Evolutionary conservation across 2,888 invertebrate species (phyloP), one percentile per base, ranked within the genome.

Genomic region (Scotopteryx bipunctaria): DNA sequence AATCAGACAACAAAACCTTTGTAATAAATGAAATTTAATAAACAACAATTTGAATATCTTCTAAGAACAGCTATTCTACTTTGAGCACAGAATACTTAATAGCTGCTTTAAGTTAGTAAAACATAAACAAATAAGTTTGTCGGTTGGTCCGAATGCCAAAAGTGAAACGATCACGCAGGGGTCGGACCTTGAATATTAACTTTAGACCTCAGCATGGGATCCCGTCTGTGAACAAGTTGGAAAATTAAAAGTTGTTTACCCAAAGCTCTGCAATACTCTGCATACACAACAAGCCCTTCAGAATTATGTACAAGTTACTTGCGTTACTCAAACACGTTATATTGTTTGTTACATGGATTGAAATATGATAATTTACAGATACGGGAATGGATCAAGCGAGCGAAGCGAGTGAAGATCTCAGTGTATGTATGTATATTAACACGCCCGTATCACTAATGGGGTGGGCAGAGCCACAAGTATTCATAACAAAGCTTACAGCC

Each of bases 181-280:
- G 45, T 53, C 51, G 55, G 60, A 60, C 66, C 66, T 69, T 69
- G 69, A 73, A 78, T 76, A 73, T 73, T 76, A 75, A 76, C 62
- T 61, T 59, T 61, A 54, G 61, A 66, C 67, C 62, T 52, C 47
- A 45, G 61, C 59, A 49, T 55, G 48, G 50, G 55, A 65, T 66
- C 70, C 66, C 69, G 66, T 65, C 68, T 73, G n/a, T 71, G 71
- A 66, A 73, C 64, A 62, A 66, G 57, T 61, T 60, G 60, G 55
- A 48, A 71, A 73, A 73, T 74, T 70, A 75, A 73, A 76, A 76
- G 64, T 65, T 70, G 69, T 73, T 72, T 72, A 69, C 63, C 61
- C 64, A 38, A 53, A 61, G 52, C 59, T 62, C 48, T 41, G 51
- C 42, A 45, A 48, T n/a, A n/a, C n/a, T n/a, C n/a, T n/a, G n/a